Conservation (phyloP, 2,888 invertebrate species). For the Tetanocera ferruginea region DNA sequence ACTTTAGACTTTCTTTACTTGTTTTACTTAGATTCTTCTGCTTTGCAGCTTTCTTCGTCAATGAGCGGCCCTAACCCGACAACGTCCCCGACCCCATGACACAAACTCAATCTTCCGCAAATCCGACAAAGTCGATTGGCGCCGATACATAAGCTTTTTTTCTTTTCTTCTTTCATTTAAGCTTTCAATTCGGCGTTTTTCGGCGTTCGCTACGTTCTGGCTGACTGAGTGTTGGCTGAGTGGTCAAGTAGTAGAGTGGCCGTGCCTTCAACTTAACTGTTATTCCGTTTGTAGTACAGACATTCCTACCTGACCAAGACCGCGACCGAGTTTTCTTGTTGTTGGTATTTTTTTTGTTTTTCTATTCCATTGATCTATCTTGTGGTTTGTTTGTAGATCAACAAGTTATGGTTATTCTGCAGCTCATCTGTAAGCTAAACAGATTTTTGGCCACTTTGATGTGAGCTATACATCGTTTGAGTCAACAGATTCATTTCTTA, state of each 20-base stretch:
- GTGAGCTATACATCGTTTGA: background rate
- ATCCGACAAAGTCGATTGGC: conserved; percentile 10
- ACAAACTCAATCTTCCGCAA: conserved; percentile 1
- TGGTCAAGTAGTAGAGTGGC: background rate
- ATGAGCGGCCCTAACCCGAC: conserved; percentile 40
- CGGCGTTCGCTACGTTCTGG: conserved; percentile 14
- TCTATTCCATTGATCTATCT: background rate
- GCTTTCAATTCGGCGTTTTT: conserved; percentile 27
- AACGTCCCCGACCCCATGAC: background rate
- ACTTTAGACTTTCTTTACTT: too few species aligned
- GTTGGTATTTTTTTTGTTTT: background rate
- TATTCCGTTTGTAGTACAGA: conserved; percentile 47
- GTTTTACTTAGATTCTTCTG: conserved; percentile 40
- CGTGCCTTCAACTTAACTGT: conserved; percentile 57
- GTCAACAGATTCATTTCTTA: background rate
- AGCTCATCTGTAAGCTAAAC: background rate
- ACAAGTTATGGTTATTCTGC: background rate
- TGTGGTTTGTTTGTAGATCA: conserved; percentile 2
- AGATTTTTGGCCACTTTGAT: background rate
- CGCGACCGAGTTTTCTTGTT: background rate
- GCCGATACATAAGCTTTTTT: conserved; percentile 14
- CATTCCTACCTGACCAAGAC: conserved; percentile 29
- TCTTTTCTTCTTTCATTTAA: background rate
- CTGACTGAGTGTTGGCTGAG: background rate
- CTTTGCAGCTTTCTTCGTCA: conserved; percentile 37